Evolutionary conservation across 1,140 invertebrate species (phyloP), one percentile per base, ranked within the genome.

Genomic region (Drosophila lowei): DNA sequence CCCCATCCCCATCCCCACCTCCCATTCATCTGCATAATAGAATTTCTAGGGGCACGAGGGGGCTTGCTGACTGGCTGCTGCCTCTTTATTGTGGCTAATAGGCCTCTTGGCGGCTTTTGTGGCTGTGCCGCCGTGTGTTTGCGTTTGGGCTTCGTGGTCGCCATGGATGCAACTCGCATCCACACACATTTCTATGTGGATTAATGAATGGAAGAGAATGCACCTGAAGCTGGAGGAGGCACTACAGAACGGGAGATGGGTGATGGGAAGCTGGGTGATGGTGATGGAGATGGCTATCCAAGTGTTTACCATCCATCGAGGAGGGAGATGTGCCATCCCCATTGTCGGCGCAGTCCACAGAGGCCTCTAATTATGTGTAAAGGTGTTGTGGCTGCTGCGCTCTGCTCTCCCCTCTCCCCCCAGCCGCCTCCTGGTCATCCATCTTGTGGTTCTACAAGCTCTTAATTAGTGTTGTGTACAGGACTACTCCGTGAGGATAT

Each of bases 1-100:
- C 28, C 28, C 44, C 52, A 68, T 64, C 21, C 23, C 23, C 23
- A 5, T 49, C 63, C 62, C 68, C 55, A 53, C 66, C 49, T 67
- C 43, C 79, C 77, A 80, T 88, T 25, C 23, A 86, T 79, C 83
- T 88, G 83, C 83, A 86, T 86, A 86, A 85, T 85, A 85, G 80
- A 85, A 86, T 80, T 73, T 48, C 43, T 43, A 15, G 50, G 13
- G 61, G 41, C 13, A 13, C 16, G 13, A 25, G 23, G 44, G 9
- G 15, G 11, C 23, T 23, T 23, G 21, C 48, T 30, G 57, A 41
- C 23, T 57, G 71, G 23, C 50, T 38, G 70, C 28, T 86, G 81
- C 67, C 81, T 88, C 81, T 86, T 88, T 86, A 86, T 81, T 88
- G 81, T 86, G 81, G 81, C 83, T 86, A 86, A 86, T 86, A 86